Evolutionary conservation across 2,888 invertebrate genomes (phyloP).

Genomic region (Nephrotoma guestfalica): DNA sequence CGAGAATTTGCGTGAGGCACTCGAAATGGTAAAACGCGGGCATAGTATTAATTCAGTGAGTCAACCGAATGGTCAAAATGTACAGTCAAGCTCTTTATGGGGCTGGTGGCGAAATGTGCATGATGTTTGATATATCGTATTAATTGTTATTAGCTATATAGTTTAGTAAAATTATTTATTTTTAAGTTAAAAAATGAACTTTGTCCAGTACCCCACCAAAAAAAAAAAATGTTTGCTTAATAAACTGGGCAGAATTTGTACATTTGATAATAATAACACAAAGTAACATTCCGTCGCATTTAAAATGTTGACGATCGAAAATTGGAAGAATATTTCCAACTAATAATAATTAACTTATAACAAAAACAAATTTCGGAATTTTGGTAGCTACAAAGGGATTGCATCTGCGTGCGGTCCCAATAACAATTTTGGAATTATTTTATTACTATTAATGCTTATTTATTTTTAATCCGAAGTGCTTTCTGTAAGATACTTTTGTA

Average conservation of each 20-base stretch:
- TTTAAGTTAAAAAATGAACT: neutral
- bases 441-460: neutral
- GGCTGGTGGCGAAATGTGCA: neutral
- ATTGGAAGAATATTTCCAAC: neutral
- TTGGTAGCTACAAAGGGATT: neutral
- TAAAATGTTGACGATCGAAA: neutral
- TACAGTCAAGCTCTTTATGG: neutral
- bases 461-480: neutral
- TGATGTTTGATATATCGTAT: constrained; percentile 1
- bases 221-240: neutral
- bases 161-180: neutral
- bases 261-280: neutral
- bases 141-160: neutral
- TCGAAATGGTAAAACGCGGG: constrained; percentile 10
- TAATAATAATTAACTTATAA: neutral
- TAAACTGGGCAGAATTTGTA: neutral
- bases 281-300: neutral
- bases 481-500: neutral
- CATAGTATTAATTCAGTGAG: constrained; percentile 5
- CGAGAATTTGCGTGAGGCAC: constrained; percentile 11
- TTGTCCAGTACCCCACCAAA: neutral
- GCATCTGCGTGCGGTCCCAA: neutral
- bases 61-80: neutral
- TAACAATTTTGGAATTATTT: neutral
- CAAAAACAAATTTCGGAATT: neutral